phyloP scores from a whole-genome alignment of 2,888 invertebrate species.

The Pegoplata infirma region DNA sequence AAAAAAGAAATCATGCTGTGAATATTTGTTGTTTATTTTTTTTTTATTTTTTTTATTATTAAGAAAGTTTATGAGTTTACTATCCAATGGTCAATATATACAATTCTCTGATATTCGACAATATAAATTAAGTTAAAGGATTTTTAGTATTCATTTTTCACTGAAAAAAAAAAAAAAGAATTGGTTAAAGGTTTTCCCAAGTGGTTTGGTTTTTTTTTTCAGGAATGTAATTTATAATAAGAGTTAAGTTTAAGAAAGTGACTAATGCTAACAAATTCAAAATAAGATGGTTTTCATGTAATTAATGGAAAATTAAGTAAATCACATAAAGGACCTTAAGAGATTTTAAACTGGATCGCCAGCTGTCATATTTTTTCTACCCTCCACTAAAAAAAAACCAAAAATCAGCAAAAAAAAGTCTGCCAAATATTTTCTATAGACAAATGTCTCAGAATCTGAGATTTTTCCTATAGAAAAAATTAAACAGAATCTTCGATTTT shows the following conservation, averaged over 20 bases:
- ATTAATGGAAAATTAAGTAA: no score
- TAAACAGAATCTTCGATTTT: no score
- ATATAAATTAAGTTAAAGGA: slow-evolving; percentile 20
- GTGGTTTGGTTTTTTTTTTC: background rate
- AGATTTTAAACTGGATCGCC: no score
- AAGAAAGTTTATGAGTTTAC: slow-evolving; percentile 31
- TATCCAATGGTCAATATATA: slow-evolving; percentile 45
- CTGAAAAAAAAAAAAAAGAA: slow-evolving; percentile 1
- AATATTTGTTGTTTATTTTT: background rate
- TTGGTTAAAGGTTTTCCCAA: background rate
- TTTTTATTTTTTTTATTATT: background rate
- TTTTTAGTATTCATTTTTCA: background rate
- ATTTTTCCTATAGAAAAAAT: no score
- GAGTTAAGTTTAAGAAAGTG: background rate
- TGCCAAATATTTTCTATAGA: no score
- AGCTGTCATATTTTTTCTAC: no score
- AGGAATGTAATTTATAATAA: background rate
- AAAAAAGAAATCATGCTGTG: slow-evolving; percentile 19
- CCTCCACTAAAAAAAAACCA: no score
- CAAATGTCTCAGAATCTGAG: no score
- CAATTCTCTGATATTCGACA: background rate
- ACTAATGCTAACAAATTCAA: background rate
- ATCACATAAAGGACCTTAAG: no score
- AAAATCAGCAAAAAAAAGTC: no score
- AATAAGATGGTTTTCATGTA: background rate